Base-by-base conservation (phyloP, 2,113 vertebrate genomes). In the Microcebus murinus region DNA sequence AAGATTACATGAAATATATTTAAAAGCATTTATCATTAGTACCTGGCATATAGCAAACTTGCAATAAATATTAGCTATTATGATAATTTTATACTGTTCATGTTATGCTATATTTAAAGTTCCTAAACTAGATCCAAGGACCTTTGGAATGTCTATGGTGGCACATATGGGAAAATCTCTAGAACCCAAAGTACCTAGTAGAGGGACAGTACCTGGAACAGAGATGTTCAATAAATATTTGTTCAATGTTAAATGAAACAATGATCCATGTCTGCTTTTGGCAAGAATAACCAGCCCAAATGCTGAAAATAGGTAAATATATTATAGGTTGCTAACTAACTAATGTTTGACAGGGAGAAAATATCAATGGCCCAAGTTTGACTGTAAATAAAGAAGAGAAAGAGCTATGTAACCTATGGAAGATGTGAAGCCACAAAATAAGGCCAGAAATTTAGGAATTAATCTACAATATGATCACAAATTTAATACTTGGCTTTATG, bases 1-100 rank as follows among this genome's bases (percentile, higher is more conserved):
- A 92, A 36, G 48, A 86, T 83, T 73, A 57, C 1, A 83, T 36
- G 77, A 94, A 45, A 65, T 48, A n/a, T 31, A 92, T 12, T 65
- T 15, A 61, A 94, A 92, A 96, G 17, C 34, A 87, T 70, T 88
- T 36, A 70, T 73, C 82, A 82, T 61, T 67, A 95, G 70, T 83
- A 36, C 36, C 29, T 92, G 52, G n/a, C 12, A 74, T 20, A 17
- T n/a, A 67, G 39, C 42, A 95, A 89, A 73, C 8, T 74, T 48
- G 55, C 31, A 68, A 39, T 68, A 84, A 71, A 65, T 68, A 80
- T 52, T 71, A 85, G 55, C 45, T 79, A 39, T 84, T 61, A 74
- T 55, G 13, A 39, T 70, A n/a, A 50, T 70, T 85, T 27, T 50
- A 39, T 76, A 42, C 23, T 88, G 3, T 87, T 57, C 18, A 31